Evolutionary conservation across 92 coral and sea anemone species (phyloP).

Genomic region (Phenganax subtilis): DNA sequence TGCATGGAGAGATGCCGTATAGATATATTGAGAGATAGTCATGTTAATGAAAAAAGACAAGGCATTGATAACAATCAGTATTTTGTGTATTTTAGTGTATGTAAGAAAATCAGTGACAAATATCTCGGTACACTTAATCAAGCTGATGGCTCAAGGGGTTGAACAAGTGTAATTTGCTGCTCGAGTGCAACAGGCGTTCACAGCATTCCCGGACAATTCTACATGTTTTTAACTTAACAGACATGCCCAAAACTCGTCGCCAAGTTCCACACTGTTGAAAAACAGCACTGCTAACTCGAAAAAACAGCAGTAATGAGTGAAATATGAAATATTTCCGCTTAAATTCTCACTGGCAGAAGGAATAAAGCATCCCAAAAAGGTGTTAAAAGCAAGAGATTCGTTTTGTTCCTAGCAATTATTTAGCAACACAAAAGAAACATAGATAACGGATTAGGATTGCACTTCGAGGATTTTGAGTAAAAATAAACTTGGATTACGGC

Average conservation of each 20-base stretch:
- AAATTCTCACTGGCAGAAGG: neutral
- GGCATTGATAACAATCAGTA: conserved; percentile 16
- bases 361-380: neutral
- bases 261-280: neutral
- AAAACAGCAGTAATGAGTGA: neutral
- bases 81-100: conserved; percentile 17
- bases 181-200: neutral
- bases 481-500: neutral
- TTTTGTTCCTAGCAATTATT: conserved; percentile 9
- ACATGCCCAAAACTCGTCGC: neutral
- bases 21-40: neutral
- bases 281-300: neutral
- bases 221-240: neutral
- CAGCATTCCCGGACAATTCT: neutral
- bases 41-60: conserved; percentile 12
- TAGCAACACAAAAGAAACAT: conserved; percentile 24
- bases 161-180: neutral
- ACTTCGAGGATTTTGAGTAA: neutral
- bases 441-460: conserved; percentile 10
- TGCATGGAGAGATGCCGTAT: neutral
- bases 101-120: conserved; percentile 19
- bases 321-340: neutral
- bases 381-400: conserved; percentile 1
- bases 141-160: neutral
- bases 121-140: neutral